Base-by-base conservation (phyloP, 1,140 invertebrate species). In the Leucophenga varia region DNA sequence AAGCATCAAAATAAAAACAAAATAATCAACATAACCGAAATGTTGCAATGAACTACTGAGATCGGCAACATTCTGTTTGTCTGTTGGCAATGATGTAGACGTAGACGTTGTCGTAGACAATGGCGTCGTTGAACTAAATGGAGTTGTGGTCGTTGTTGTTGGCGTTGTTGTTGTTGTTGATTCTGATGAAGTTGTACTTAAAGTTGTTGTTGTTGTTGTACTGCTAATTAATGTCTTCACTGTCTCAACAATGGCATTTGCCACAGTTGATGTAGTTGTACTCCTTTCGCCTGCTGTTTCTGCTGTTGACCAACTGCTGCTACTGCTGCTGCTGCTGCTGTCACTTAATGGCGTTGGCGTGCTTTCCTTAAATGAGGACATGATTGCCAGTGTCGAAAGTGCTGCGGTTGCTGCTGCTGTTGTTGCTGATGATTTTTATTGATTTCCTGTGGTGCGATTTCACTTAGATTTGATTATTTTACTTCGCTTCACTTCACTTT, bases 1-100 rank as follows among this genome's bases (percentile, higher is more conserved):
- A 43, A 90, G 72, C 87, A 90, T 88, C n/a, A 79, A 71, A 34
- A 80, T 78, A 70, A 89, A 89, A 44, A 88, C 81, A 10, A 79
- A 64, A 72, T 89, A 89, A 69, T 89, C 87, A 37, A 78, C 75
- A 70, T 78, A 77, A 25, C 84, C 82, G 53, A 88, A 86, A 48
- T 76, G 79, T 58, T 85, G 83, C 78, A 86, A 60, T 12, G 76
- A 74, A 18, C 58, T 49, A 54, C 76, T 70, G 22, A 82, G 68
- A 55, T 81, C 78, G 36, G 77, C 71, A 28, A 81, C 76, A 60
- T 57, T 72, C 49, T 61, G 47, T 35, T 61, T 70, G 43, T 59
- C 51, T 14, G 20, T 47, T 39, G 31, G 40, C 36, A 19, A 30
- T 45, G 43, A 39, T 19, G 8, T n/a, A n/a, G 36, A 8, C 3